Evolutionary conservation across 2,797 vertebrate genomes (phyloP).

Genomic region (Sciurus carolinensis): DNA sequence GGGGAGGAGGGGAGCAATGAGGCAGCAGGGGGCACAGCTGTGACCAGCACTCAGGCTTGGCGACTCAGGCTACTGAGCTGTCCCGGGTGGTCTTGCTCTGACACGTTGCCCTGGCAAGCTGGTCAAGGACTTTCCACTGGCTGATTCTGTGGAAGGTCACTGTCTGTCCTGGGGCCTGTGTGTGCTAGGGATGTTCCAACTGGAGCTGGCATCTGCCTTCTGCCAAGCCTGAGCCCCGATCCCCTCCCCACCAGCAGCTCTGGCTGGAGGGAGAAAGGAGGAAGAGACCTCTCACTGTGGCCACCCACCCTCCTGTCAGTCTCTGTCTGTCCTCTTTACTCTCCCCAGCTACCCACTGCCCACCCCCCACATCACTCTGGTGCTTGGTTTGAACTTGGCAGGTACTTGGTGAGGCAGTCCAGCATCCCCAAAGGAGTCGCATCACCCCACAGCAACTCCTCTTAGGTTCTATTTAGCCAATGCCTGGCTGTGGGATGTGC

Average conservation of each 20-base stretch:
- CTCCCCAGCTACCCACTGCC: fast-evolving
- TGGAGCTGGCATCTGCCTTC: constrained; percentile 56
- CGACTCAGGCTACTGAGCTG: background rate
- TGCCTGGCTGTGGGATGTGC: background rate
- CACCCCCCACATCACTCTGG: background rate
- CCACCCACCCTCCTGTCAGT: background rate
- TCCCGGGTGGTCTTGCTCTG: background rate
- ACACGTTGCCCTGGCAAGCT: background rate
- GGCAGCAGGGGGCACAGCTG: constrained; percentile 63
- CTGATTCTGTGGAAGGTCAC: constrained; percentile 66
- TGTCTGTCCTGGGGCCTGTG: background rate
- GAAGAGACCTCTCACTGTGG: fast-evolving
- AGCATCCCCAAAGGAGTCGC: background rate
- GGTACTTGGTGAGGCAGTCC: background rate
- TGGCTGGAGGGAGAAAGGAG: background rate
- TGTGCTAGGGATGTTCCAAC: constrained; percentile 3
- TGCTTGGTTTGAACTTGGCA: background rate
- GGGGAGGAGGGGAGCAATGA: background rate
- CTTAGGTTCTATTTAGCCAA: background rate
- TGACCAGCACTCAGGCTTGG: background rate
- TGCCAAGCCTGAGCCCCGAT: background rate
- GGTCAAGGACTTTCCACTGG: constrained; percentile 66
- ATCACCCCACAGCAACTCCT: background rate
- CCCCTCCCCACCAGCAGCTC: background rate
- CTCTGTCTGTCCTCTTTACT: background rate